Conservation (phyloP, 2,113 vertebrate species). For the Callospermophilus lateralis region DNA sequence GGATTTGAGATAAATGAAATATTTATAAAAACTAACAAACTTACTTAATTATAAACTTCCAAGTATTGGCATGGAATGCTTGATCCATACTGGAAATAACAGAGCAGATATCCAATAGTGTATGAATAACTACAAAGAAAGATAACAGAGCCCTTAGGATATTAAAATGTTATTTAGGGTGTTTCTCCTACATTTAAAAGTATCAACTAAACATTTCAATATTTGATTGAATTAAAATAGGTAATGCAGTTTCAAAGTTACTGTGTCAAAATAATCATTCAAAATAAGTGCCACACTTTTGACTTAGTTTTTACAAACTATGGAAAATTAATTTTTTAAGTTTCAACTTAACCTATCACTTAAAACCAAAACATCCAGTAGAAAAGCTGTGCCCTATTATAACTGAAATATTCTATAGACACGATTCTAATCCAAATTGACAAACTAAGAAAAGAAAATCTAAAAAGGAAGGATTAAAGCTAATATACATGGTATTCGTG, state of each 20-base stretch:
- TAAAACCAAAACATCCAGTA: slow-evolving; percentile 40
- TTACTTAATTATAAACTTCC: slow-evolving; percentile 99
- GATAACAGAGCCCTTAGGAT: slow-evolving; percentile 35
- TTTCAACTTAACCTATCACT: background rate
- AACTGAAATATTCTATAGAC: background rate
- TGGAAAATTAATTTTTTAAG: slow-evolving; percentile 23
- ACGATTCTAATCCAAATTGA: slow-evolving; percentile 9
- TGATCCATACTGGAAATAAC: slow-evolving; percentile 96
- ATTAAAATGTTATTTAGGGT: background rate
- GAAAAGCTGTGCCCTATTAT: background rate
- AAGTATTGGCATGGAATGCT: slow-evolving; percentile 97
- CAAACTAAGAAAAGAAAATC: slow-evolving; percentile 24
- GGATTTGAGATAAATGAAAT: background rate
- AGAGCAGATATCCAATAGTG: slow-evolving; percentile 94
- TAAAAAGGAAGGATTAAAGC: background rate
- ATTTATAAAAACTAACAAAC: slow-evolving; percentile 72
- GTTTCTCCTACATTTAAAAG: background rate
- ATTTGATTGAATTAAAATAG: slow-evolving; percentile 20
- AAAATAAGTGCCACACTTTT: slow-evolving; percentile 42
- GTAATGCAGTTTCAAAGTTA: background rate
- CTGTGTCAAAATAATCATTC: background rate
- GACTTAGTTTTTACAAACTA: slow-evolving; percentile 35
- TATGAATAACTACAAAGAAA: slow-evolving; percentile 93
- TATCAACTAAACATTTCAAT: background rate
- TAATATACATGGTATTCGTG: background rate